Conservation (phyloP, 2,888 invertebrate genomes). For the Euphydryas editha region DNA sequence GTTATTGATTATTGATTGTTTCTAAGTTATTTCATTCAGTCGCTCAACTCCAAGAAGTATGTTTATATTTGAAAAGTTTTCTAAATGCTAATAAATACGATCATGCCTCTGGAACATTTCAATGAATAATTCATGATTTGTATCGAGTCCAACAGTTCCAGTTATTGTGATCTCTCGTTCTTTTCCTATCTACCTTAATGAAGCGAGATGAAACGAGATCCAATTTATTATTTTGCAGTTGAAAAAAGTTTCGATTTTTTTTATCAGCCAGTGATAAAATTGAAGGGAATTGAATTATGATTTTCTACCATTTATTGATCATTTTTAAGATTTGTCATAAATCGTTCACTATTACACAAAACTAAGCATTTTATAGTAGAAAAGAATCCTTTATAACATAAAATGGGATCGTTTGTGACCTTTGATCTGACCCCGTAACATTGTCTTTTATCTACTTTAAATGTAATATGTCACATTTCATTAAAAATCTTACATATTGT, state of each 20-base stretch:
- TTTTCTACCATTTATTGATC: too few species aligned
- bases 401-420: too few species aligned
- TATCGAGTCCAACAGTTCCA: constrained; percentile 18
- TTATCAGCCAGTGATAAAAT: background rate
- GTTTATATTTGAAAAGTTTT: constrained; percentile 30
- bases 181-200: constrained; percentile 18
- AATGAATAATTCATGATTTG: constrained; percentile 37
- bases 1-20: background rate
- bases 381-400: too few species aligned
- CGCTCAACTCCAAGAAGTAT: constrained; percentile 16
- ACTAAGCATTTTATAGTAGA: too few species aligned
- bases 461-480: too few species aligned
- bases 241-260: background rate
- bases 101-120: constrained; percentile 20
- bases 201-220: background rate
- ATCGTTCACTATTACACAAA: too few species aligned
- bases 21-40: constrained; percentile 13
- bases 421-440: too few species aligned
- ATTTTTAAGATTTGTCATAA: too few species aligned
- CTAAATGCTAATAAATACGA: constrained; percentile 38
- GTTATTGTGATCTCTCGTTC: constrained; percentile 27
- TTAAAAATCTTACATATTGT: too few species aligned
- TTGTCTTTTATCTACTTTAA: too few species aligned
- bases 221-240: background rate
- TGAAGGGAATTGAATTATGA: too few species aligned